Evolutionary conservation across 2,888 invertebrate species (phyloP).

Genomic region (Marronus borbonicus): DNA sequence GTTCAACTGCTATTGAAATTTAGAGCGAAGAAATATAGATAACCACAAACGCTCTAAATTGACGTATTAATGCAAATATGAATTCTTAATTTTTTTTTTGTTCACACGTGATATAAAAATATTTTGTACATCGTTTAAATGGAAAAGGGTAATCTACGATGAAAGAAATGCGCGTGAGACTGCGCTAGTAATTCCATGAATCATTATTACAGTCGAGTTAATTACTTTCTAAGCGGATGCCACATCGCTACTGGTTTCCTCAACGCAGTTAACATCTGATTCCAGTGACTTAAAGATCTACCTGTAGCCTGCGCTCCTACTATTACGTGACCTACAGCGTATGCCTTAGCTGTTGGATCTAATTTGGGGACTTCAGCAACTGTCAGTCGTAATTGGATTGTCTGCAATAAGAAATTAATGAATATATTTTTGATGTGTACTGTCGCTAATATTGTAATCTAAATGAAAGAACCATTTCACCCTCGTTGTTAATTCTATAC

Average conservation of each 20-base stretch:
- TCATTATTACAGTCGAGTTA: background rate
- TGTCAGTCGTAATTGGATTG: slow-evolving; percentile 82
- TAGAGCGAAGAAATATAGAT: background rate
- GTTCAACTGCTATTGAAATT: background rate
- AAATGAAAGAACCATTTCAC: too few species aligned
- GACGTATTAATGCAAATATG: background rate
- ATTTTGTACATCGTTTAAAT: slow-evolving; percentile 42
- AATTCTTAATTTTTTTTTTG: background rate
- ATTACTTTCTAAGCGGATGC: slow-evolving; percentile 79
- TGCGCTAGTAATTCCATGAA: background rate
- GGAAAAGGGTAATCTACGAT: background rate
- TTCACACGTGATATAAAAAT: slow-evolving; percentile 32
- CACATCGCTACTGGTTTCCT: slow-evolving; percentile 89
- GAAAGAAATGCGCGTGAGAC: background rate
- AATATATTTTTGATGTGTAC: background rate
- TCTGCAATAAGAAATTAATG: slow-evolving; percentile 68
- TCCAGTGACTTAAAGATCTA: slow-evolving; percentile 84
- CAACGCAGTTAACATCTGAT: slow-evolving; percentile 86
- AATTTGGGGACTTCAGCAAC: slow-evolving; percentile 72
- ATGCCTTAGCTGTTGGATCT: slow-evolving; percentile 72
- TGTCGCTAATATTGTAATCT: too few species aligned
- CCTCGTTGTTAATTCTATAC: too few species aligned
- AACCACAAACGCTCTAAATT: background rate
- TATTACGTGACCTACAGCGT: slow-evolving; percentile 85
- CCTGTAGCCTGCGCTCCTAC: slow-evolving; percentile 83